phyloP scores from a whole-genome alignment of 2,888 invertebrate species.

The Brenthis ino region DNA sequence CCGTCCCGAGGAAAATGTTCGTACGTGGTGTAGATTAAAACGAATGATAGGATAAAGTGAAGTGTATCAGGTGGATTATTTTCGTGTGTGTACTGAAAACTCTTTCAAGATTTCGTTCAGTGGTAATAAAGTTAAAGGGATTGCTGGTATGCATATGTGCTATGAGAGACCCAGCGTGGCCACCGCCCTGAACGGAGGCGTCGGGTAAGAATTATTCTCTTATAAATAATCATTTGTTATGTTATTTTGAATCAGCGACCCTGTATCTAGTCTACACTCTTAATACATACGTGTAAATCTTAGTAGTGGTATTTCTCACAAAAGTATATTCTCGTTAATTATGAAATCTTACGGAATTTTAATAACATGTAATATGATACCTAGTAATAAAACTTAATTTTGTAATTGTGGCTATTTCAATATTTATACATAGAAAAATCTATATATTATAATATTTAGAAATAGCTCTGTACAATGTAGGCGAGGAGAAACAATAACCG shows the following conservation, averaged over 20 bases:
- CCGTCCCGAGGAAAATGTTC: conserved; percentile 62
- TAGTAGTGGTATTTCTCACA: no score
- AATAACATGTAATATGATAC: no score
- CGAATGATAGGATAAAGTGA: conserved; percentile 37
- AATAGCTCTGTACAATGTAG: conserved; percentile 20
- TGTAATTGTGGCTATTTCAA: conserved; percentile 1
- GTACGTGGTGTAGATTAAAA: conserved; percentile 72
- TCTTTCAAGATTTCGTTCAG: conserved; percentile 51
- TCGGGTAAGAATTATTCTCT: conserved; percentile 61
- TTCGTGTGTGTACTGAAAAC: conserved; percentile 42
- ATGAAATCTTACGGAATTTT: no score
- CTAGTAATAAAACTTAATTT: neutral
- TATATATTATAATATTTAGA: conserved; percentile 12
- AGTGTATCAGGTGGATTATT: conserved; percentile 41
- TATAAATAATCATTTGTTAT: conserved; percentile 5
- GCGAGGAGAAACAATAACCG: conserved; percentile 25
- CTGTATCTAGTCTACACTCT: neutral
- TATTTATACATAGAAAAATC: conserved; percentile 1
- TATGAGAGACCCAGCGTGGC: conserved; percentile 77
- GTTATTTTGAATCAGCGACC: neutral
- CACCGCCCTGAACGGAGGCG: conserved; percentile 74
- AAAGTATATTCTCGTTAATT: no score
- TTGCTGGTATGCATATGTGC: conserved; percentile 79
- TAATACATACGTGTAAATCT: no score
- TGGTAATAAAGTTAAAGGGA: conserved; percentile 55